Evolutionary conservation across 2,888 invertebrate genomes (phyloP), one percentile per base, ranked within the genome.

Genomic region (Protophormia terraenovae): DNA sequence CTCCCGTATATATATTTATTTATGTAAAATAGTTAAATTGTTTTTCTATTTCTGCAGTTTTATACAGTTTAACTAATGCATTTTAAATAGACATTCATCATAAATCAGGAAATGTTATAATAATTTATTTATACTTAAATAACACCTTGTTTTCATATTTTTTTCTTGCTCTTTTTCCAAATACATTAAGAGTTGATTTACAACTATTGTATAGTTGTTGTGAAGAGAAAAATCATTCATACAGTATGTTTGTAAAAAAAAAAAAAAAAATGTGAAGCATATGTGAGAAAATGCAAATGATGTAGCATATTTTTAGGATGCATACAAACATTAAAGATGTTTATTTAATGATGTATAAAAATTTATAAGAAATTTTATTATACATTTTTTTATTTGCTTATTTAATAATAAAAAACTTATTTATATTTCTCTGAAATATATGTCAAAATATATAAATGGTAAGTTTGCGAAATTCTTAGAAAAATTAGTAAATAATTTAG

Each of bases 81-180:
- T 64, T 80, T 84, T 80, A 64, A 71, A 71, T 50, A 66, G 29
- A 77, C 71, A 71, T 72, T 58, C 58, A 60, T 76, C 55, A 64
- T 55, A 76, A 76, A 41, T 76, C 55, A 82, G 76, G 71, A 82
- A 83, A 83, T 83, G 60, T 55, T 78, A 6, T 45, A 24, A 76
- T 76, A 76, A 76, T 71, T 76, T 82, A 76, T 76, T 76, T 76
- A 82, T 71, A 41, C 69, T 58, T 76, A 76, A 55, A 69, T 76
- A 82, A 64, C 82, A 82, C 82, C 71, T 82, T 71, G 55, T 32
- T 58, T 78, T 69, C 27, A 10, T 64, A 19, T 45, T 29, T 66
- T 66, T 0, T 19, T n/a, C 6, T 62, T n/a, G n/a, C 10, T 50
- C 6, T 3, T 45, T 16, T 16, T 16, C 8, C 38, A 38, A 22